phyloP scores from a whole-genome alignment of 2,113 vertebrate species.

The Piaya cayana region DNA sequence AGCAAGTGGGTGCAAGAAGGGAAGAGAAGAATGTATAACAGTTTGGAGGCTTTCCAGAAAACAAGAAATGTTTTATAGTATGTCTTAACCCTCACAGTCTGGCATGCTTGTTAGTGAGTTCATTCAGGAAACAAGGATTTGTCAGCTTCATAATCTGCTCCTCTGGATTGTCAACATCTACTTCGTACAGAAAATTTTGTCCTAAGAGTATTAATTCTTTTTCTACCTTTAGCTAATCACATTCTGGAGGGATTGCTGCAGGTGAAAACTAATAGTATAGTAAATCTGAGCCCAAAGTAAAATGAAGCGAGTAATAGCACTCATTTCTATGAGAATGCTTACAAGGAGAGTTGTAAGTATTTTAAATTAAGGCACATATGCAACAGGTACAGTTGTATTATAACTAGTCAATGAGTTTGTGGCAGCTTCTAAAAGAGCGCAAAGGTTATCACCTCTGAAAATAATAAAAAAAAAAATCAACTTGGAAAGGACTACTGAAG shows the following conservation, averaged over 20 bases:
- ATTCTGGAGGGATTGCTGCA: background rate
- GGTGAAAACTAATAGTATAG: background rate
- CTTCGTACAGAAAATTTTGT: background rate
- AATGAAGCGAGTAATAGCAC: background rate
- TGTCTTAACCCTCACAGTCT: background rate
- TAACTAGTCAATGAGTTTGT: background rate
- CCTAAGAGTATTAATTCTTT: background rate
- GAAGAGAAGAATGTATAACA: background rate
- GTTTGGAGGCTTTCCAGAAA: slow-evolving; percentile 11
- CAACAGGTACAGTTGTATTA: background rate
- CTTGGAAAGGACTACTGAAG: background rate
- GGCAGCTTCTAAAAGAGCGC: background rate
- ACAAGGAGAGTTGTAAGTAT: background rate
- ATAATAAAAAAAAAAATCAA: background rate
- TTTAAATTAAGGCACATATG: background rate
- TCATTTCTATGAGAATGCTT: background rate
- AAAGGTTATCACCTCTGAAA: background rate
- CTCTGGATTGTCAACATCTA: slow-evolving; percentile 17
- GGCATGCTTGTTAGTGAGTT: background rate
- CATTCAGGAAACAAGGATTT: slow-evolving; percentile 27
- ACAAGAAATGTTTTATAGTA: background rate
- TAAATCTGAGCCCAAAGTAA: background rate
- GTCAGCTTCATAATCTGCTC: background rate
- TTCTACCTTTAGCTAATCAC: background rate
- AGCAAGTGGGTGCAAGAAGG: background rate